Base-by-base conservation (phyloP, 2,797 vertebrate species). In the Megalops cyprinoides region DNA sequence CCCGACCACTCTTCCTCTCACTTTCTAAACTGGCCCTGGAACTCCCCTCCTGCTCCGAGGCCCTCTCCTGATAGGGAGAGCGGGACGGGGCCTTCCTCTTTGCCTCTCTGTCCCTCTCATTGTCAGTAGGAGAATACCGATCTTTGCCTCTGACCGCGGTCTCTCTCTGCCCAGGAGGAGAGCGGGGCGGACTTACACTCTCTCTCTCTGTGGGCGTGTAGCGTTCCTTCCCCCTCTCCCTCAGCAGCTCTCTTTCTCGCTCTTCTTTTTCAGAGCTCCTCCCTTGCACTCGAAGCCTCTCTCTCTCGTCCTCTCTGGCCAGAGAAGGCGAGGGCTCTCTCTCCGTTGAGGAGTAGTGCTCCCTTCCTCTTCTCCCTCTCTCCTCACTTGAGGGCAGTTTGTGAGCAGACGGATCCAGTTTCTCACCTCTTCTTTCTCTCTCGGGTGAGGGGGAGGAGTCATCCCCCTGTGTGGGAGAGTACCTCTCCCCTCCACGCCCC, bases 161-260 rank as follows among this genome's bases (percentile, higher is more conserved):
- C 1, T 85, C 82, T 3, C 46, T 78, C 42, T 84, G 87, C 60
- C 15, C 69, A 51, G 83, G 28, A 6, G 82, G 56, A 25, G 77
- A 81, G 0, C 88, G 84, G 37, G 90, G 84, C 0, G 91, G 90
- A 67, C 88, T 91, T 51, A 86, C 87, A 39, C 88, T 92, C 65
- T 89, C 88, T n/a, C 82, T 34, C 83, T 91, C 90, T 0, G 91
- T 90, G 69, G 91, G 92, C 58, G 90, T 92, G 74, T 94, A 92
- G 0, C 91, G 82, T 75, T 92, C 90, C 80, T 89, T 31, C 28
- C 86, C 84, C 34, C 76, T 83, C 42, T 77, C 18, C n/a, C 60
- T 77, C 2, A 79, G 80, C 0, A 20, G 48, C 15, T 62, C 79
- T 44, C 75, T 79, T 28, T 18, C 53, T 1, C 65, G 82, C 73